These are phyloP conservation scores for Adelognathus sp. DNA, from an alignment of 2,888 invertebrate species.

Conservation along the genomic window DNA sequence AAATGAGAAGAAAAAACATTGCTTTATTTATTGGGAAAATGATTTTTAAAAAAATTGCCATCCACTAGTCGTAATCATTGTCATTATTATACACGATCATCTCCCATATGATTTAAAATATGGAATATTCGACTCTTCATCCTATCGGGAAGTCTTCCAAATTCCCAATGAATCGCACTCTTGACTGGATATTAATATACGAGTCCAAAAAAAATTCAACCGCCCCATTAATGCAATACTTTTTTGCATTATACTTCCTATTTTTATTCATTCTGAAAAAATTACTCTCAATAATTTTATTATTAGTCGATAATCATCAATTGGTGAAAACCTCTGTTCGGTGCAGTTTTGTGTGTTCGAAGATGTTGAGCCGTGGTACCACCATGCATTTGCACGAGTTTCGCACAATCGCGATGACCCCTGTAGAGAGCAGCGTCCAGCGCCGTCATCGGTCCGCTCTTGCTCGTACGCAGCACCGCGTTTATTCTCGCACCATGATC, in stretches of 20 bases:
- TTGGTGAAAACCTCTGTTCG: slow-evolving; percentile 72
- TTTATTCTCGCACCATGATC: slow-evolving; percentile 94
- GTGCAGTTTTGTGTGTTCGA: slow-evolving; percentile 66
- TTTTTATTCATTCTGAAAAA: not conserved
- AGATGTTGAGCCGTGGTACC: slow-evolving; percentile 87
- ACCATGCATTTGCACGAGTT: slow-evolving; percentile 95
- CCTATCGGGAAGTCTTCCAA: too few species aligned
- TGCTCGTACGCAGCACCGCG: slow-evolving; percentile 90
- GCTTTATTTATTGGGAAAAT: too few species aligned
- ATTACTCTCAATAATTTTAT: not conserved
- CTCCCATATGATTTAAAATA: too few species aligned
- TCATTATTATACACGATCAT: too few species aligned
- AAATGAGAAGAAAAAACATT: too few species aligned
- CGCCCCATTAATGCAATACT: not conserved
- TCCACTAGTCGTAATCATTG: too few species aligned
- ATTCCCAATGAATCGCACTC: too few species aligned
- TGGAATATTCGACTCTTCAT: too few species aligned
- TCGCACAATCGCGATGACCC: slow-evolving; percentile 94
- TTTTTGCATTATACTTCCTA: not conserved
- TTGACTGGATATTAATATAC: too few species aligned
- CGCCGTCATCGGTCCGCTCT: slow-evolving; percentile 93
- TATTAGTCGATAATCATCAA: not conserved
- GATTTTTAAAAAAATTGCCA: too few species aligned
- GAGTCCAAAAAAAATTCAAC: not conserved
- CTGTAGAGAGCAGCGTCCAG: slow-evolving; percentile 94